Evolutionary conservation across 2,888 invertebrate species (phyloP).

Genomic region (Cerastis leucographa): DNA sequence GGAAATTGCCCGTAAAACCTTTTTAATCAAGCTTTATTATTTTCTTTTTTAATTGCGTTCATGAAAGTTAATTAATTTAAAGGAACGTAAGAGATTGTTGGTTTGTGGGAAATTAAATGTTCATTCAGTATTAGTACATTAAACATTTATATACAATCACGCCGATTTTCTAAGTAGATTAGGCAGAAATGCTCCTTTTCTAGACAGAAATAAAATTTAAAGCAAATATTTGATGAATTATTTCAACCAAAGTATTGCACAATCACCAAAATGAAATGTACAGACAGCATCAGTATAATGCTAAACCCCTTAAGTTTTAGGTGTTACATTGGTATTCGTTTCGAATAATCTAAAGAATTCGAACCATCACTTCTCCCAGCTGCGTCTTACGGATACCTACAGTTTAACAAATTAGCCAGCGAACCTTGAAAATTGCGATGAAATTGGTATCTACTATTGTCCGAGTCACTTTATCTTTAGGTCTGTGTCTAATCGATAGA

Average conservation of each 20-base stretch:
- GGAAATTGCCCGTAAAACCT: constrained; percentile 48
- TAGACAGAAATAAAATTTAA: not conserved
- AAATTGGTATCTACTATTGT: too few species aligned
- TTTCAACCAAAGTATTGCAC: not conserved
- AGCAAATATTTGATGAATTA: not conserved
- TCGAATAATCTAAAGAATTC: too few species aligned
- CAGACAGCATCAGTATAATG: too few species aligned
- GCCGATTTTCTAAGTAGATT: not conserved
- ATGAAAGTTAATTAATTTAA: constrained; percentile 17
- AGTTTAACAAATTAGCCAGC: too few species aligned
- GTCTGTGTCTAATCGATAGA: too few species aligned
- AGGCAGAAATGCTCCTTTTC: not conserved
- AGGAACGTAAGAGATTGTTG: not conserved
- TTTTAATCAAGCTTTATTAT: constrained; percentile 59
- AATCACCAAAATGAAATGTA: not conserved
- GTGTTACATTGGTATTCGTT: too few species aligned
- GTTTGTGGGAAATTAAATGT: not conserved
- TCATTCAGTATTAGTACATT: not conserved
- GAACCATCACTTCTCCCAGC: too few species aligned
- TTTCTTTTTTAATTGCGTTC: constrained; percentile 36
- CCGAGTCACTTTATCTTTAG: too few species aligned
- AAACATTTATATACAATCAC: not conserved
- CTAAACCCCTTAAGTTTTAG: too few species aligned
- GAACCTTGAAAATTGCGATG: too few species aligned
- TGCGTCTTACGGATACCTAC: too few species aligned